Conservation (phyloP, 1,140 invertebrate species). For the Megalonaias nervosa region DNA sequence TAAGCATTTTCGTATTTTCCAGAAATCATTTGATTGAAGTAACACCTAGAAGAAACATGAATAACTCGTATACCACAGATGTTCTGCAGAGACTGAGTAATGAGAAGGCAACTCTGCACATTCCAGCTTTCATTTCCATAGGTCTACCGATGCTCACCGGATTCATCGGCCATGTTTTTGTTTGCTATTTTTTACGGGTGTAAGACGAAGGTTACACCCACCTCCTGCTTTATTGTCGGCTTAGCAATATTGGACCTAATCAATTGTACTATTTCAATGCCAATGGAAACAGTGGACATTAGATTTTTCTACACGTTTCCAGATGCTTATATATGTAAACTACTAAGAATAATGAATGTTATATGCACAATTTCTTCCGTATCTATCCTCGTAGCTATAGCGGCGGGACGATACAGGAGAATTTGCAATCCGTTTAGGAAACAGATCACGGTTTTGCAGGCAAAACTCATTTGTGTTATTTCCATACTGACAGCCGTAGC, state of each 20-base stretch:
- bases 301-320: slow-evolving; percentile 41
- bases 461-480: slow-evolving; percentile 16
- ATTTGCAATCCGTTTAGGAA: slow-evolving; percentile 46
- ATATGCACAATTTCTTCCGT: slow-evolving; percentile 39
- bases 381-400: slow-evolving; percentile 43
- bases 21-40: no score
- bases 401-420: slow-evolving; percentile 44
- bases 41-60: not conserved
- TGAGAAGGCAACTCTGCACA: slow-evolving; percentile 22
- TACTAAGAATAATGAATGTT: slow-evolving; percentile 36
- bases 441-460: slow-evolving; percentile 26
- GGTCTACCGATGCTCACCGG: slow-evolving; percentile 33
- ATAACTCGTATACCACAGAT: not conserved
- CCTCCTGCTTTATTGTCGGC: slow-evolving; percentile 41
- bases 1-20: no score
- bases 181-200: slow-evolving; percentile 38
- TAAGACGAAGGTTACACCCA: slow-evolving; percentile 15
- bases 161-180: slow-evolving; percentile 35
- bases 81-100: slow-evolving; percentile 26
- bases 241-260: slow-evolving; percentile 52
- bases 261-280: slow-evolving; percentile 42
- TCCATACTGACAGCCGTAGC: slow-evolving; percentile 4
- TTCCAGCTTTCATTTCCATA: slow-evolving; percentile 36
- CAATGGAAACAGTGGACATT: slow-evolving; percentile 48
- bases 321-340: slow-evolving; percentile 32